Evolutionary conservation across 2,888 invertebrate genomes (phyloP), one percentile per base, ranked within the genome.

Genomic region (Nineta flava): DNA sequence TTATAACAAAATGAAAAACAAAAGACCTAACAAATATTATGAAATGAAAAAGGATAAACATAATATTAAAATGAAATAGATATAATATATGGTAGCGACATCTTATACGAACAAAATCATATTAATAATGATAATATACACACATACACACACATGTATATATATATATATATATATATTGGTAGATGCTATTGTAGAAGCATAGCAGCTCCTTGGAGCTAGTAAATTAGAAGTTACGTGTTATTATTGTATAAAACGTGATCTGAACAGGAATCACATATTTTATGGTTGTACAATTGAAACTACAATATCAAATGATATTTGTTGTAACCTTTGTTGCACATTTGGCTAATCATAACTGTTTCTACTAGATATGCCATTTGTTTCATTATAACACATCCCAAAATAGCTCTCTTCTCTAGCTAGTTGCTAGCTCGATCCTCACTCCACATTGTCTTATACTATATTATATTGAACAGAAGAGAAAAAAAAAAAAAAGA

Each of bases 211-310:
- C 38, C 38, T 38, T 26, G 44, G 21, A 21, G 44, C 44, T 44
- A 44, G 17, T 44, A 44, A 44, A 44, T 44, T 44, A 44, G 44
- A 44, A 44, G 44, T 17, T 44, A 44, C 21, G 44, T 44, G 44
- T 13, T 19, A 26, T 19, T 44, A 44, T 26, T 38, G 38, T 38
- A 16, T 9, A 44, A 26, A 13, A 44, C 44, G 44, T 44, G 44
- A 19, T 26, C 26, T 13, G 44, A 16, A 44, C 44, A 44, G 19
- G 44, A 44, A 44, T 44, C 13, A n/a, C 44, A 44, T 44, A 13
- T 44, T 17, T 44, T 44, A 44, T 44, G 15, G 19, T 44, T 26
- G 44, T 16, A 44, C 44, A 44, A 44, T 44, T 44, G 44, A 44
- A 44, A 44, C 44, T n/a, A 38, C 38, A 38, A 38, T 38, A 38